These are phyloP conservation scores for Nicator chloris DNA, from an alignment of 2,113 vertebrate species.

Conservation along the genomic window DNA sequence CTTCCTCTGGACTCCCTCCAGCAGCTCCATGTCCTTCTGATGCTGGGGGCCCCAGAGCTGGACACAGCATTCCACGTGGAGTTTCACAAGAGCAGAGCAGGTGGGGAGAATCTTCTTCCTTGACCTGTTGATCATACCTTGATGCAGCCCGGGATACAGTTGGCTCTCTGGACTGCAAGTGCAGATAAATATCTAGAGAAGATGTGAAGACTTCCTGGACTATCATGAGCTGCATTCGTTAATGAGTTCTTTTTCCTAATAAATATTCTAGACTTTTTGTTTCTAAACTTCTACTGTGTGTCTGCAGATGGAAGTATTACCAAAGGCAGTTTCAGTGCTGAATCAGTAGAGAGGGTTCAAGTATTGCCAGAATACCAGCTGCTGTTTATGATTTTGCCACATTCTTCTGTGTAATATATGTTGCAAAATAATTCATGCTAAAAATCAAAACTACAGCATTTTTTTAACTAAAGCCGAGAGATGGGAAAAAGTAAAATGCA, in stretches of 20 bases:
- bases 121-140: not conserved
- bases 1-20: accelerated
- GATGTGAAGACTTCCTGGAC: not conserved
- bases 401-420: too few species aligned
- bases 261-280: not conserved
- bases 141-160: not conserved
- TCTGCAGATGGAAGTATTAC: not conserved
- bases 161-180: not conserved
- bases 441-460: too few species aligned
- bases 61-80: too few species aligned
- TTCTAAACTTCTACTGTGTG: not conserved
- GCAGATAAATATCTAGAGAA: not conserved
- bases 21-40: not conserved
- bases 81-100: not conserved
- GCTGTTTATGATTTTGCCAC: not conserved
- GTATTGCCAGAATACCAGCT: not conserved
- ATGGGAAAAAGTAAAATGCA: too few species aligned
- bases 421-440: too few species aligned
- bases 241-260: not conserved
- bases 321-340: not conserved
- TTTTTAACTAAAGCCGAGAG: too few species aligned
- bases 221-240: not conserved
- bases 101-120: not conserved
- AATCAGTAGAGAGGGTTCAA: not conserved
- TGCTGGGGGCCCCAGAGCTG: not conserved